Base-by-base conservation (phyloP, 1,140 invertebrate species). In the Brachionus plicatilis region DNA sequence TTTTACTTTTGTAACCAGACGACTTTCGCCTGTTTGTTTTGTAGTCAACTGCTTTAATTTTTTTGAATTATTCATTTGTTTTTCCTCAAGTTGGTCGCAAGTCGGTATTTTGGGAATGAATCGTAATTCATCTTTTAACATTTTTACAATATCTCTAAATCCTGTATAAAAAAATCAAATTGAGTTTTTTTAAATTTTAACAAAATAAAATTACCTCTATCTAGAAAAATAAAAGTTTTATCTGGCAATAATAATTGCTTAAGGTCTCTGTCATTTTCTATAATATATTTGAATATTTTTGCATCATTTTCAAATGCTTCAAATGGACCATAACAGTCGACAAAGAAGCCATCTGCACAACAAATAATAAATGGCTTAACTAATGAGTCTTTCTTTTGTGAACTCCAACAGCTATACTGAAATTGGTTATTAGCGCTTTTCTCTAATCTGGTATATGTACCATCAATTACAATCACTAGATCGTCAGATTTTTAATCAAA, bases 151-250 rank as follows among this genome's bases (percentile, higher is more conserved):
- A 75, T 75, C 41, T 75, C 70, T 37, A 75, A 75, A 75, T 24
- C 70, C 70, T 75, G 33, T 75, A 41, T 60, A 70, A 37, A 70
- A 37, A 37, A n/a, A 37, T 70, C 37, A 70, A 41, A 41, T 70
- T 70, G 66, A 41, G 66, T 70, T 70, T 37, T 72, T 47, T 75
- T 43, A 75, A 75, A 43, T 43, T 70, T 70, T 75, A 75, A 24
- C 17, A 75, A 75, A 75, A 75, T 68, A 37, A 68, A 75, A 75
- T 75, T 75, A 75, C 37, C n/a, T 75, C 70, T 41, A 47, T 75
- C 70, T 75, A 75, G 41, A 43, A 75, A 75, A 75, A 75, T 45
- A 43, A 17, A 24, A 43, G 70, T 75, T 75, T 72, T 75, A 9
- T 75, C 17, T 43, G 70, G 70, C 33, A 75, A 45, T 75, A 75